Base-by-base conservation (phyloP, 2,113 vertebrate species). In the Neotoma lepida region DNA sequence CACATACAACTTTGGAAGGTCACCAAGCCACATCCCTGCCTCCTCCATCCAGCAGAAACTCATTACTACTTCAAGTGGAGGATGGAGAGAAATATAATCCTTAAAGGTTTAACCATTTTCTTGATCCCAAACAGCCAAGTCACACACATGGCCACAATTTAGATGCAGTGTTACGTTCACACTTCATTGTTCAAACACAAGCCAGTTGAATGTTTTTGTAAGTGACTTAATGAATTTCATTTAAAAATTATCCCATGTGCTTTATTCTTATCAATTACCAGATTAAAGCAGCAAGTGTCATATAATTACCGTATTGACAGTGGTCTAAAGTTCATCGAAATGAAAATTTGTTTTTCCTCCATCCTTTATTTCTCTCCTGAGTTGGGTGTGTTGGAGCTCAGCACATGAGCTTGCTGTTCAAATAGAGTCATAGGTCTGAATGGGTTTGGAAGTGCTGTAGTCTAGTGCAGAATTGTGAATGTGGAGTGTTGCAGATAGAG, bases 101-200 rank as follows among this genome's bases (percentile, higher is more conserved):
- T 89, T 85, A 39, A 82, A 86, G 51, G 20, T 76, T 95, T 94
- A 87, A 91, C 70, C 76, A 89, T 97, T 95, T 95, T 93, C 90
- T 87, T 80, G 66, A 80, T 70, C 91, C n/a, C 4, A 61, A 56
- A 94, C 77, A 73, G 64, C 51, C 71, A 80, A 93, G 35, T 94
- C 89, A 93, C 87, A 91, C 84, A 93, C 84, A 88, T 93, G 96
- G 89, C 94, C 95, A 71, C 84, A 94, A 91, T 96, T 95, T 95
- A 87, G 81, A 74, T 58, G 88, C 61, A 88, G 28, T 56, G 89
- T 81, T 64, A 71, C 81, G 87, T 95, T 94, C 56, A 80, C 87
- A 94, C 88, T 94, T 92, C 74, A 80, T 85, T 87, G 70, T 80
- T 68, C n/a, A 81, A 39, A n/a, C 70, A 44, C 64, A 80, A 93